Conservation (phyloP, 2,797 vertebrate species). For the Urocyon cinereoargenteus region DNA sequence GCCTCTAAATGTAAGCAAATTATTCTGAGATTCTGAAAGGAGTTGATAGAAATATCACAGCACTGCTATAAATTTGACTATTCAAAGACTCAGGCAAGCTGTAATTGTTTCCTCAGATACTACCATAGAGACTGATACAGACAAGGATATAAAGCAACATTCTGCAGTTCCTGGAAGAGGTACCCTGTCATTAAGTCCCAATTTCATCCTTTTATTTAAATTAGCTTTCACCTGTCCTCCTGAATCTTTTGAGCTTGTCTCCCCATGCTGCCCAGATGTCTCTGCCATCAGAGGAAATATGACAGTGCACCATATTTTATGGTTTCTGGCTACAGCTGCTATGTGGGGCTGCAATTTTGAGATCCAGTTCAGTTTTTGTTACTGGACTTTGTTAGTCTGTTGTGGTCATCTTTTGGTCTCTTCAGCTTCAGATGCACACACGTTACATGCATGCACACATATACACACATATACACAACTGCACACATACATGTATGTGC, state of each 20-base stretch:
- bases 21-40: neutral
- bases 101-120: constrained; percentile 20
- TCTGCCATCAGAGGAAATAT: neutral
- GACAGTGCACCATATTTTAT: neutral
- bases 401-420: neutral
- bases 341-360: neutral
- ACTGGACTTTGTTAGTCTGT: neutral
- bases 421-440: neutral
- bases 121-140: neutral
- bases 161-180: neutral
- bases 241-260: neutral
- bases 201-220: constrained; percentile 42
- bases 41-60: neutral
- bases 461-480: neutral
- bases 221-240: neutral
- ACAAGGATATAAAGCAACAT: neutral
- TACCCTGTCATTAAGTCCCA: neutral
- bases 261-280: neutral
- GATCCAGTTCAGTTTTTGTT: too few relatives aligned
- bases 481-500: neutral
- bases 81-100: constrained; percentile 26
- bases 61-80: neutral
- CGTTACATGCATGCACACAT: neutral
- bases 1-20: neutral
- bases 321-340: neutral